Evolutionary conservation across 2,888 invertebrate species (phyloP), one percentile per base, ranked within the genome.

Genomic region (Teleogryllus oceanicus): DNA sequence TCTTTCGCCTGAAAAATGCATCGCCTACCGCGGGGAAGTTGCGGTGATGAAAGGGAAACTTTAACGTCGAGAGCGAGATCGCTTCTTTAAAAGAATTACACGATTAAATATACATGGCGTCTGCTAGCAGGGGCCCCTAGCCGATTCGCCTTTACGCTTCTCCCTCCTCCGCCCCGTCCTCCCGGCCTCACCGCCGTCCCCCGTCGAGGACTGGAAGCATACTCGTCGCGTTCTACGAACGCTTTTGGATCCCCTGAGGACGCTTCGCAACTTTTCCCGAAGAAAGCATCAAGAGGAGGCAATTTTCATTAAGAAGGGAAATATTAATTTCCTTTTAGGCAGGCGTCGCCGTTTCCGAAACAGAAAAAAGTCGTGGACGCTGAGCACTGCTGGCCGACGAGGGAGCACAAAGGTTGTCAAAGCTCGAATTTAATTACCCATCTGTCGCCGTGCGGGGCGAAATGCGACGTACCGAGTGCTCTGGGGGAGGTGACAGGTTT

Each of bases 11-110:
- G 62, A 62, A 62, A 62, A 62, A 62, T 62, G 62, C 62, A 62
- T 18, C 62, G 62, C 62, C 16, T 13, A 13, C 62, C 4, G 62
- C 13, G 62, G 62, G 62, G 62, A 62, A 62, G 62, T 62, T 62
- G 62, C 62, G 62, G 62, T 62, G 62, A 62, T 62, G 62, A 62
- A 62, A 62, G 62, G n/a, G 62, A 62, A 62, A 62, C 62, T 62
- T 62, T 62, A 62, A 62, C 62, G 62, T n/a, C 13, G 62, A 13
- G 16, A 18, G 62, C 62, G 62, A 62, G 62, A 62, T 62, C 62
- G n/a, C 62, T 62, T 62, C 62, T 62, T 62, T 62, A 62, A 62
- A 62, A 62, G 62, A 62, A 62, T 62, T 62, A 62, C 62, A n/a
- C n/a, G 62, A 62, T 62, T 62, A 62, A 62, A 62, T 62, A 62